These are phyloP conservation scores for Rhinoderma darwinii DNA, from an alignment of 2,113 vertebrate species.

Conservation along the genomic window DNA sequence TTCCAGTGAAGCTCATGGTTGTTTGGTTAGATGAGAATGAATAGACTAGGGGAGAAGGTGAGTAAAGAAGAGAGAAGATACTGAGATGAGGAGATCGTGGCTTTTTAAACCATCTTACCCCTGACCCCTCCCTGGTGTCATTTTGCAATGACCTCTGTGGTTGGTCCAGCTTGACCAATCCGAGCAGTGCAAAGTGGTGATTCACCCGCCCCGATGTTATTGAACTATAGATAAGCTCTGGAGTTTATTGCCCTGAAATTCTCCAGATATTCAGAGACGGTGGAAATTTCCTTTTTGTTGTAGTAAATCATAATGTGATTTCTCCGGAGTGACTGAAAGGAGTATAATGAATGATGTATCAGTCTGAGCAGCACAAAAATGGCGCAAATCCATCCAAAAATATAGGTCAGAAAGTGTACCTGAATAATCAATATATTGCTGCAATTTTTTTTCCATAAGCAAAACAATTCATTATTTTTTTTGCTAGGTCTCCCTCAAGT, in stretches of 20 bases:
- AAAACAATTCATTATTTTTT: too few species aligned
- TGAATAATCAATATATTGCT: too few species aligned
- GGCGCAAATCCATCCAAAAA: too few species aligned
- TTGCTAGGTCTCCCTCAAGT: too few species aligned
- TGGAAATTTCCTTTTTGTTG: not conserved
- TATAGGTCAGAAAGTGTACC: too few species aligned
- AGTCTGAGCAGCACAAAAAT: not conserved
- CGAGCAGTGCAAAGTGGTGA: slow-evolving; percentile 27
- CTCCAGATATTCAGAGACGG: slow-evolving; percentile 3
- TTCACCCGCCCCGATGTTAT: slow-evolving; percentile 65
- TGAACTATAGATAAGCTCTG: slow-evolving; percentile 57
- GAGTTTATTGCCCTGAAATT: slow-evolving; percentile 28
- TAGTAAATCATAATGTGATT: not conserved
- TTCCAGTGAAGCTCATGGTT: slow-evolving; percentile 80
- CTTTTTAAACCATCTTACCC: slow-evolving; percentile 62
- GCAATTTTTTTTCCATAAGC: too few species aligned
- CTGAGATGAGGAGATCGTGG: slow-evolving; percentile 17
- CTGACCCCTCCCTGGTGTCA: slow-evolving; percentile 49
- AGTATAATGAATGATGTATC: not conserved
- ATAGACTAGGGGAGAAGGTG: not conserved
- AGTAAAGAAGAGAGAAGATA: slow-evolving; percentile 40
- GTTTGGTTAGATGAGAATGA: slow-evolving; percentile 16
- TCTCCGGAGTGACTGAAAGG: not conserved
- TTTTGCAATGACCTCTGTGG: not conserved
- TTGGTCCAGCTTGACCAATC: slow-evolving; percentile 38